A percentile compares a stretch with the other conserved stretches of the same genome.
phyloP scores from a whole-genome alignment of 2,797 vertebrate genomes.

The Masticophis lateralis region DNA sequence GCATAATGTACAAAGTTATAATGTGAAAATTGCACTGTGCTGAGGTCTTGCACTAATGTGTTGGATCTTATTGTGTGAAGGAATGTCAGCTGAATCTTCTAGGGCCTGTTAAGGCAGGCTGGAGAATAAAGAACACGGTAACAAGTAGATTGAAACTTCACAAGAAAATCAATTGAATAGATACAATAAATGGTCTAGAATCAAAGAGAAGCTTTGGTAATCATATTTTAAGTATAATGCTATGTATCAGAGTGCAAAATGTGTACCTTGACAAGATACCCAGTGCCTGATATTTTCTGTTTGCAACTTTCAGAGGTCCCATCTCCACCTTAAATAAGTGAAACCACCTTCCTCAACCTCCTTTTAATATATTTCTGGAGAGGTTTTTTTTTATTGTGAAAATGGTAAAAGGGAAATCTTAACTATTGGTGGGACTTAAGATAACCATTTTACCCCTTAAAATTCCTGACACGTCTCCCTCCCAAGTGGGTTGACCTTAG shows the following conservation, averaged over 20 bases:
- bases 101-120: background rate
- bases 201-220: background rate
- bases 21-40: background rate
- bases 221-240: background rate
- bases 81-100: background rate
- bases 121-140: background rate
- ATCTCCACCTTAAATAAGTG: background rate
- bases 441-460: background rate
- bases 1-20: background rate
- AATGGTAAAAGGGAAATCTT: background rate
- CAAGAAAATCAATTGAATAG: conserved; percentile 18
- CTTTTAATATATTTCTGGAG: background rate
- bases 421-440: background rate
- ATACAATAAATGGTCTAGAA: background rate
- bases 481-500: background rate
- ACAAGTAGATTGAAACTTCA: background rate
- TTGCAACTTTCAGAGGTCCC: background rate
- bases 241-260: background rate
- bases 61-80: background rate
- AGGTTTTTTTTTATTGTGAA: background rate
- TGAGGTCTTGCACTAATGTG: background rate
- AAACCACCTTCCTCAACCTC: background rate
- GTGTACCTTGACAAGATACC: background rate
- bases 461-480: background rate
- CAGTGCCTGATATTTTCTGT: background rate